Evolutionary conservation across 2,797 vertebrate genomes (phyloP), one percentile per base, ranked within the genome.

Genomic region (Bradypodion ventrale): DNA sequence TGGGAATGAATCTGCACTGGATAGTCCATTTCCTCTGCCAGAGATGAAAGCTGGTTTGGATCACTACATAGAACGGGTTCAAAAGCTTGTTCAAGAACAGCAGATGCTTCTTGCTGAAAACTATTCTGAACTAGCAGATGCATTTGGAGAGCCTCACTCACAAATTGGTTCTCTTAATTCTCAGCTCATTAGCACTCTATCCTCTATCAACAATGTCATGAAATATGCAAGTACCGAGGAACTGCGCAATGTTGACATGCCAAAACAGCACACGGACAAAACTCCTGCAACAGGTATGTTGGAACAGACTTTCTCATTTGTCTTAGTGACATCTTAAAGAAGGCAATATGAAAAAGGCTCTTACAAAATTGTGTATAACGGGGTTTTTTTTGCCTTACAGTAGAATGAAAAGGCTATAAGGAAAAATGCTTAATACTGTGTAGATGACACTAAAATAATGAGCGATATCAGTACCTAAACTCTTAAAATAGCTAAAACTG

Each of bases 111-210:
- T 99, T 69, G 97, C 99, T 0, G 98, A 99, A 95, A 99, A 99
- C 94, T 99, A 99, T 89, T 97, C 94, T 10, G 99, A 99, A 87
- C 92, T 99, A 19, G 98, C 98, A 0, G 98, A 99, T 56, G 98
- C 99, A 2, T 99, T 99, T 42, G 98, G 97, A 16, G 97, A 99
- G 88, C 99, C 98, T 0, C 96, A 97, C 85, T 96, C 97, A 49
- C 98, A 99, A 93, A 98, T 99, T n/a, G 98, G 97, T 2, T 97
- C 97, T 85, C 97, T 99, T 81, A 99, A 99, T 95, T 98, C 97
- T 0, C 97, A 99, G 91, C 97, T 99, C 91, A 97, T 99, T 90
- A 98, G 96, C 94, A 99, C 99, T 1, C 95, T 99, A 0, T 97
- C 98, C 0, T 99, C 98, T 78, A 98, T 99, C 93, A 99, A 98